Evolutionary conservation across 1,140 invertebrate species (phyloP), one percentile per base, ranked within the genome.

Genomic region (Caenorhabditis brenneri): DNA sequence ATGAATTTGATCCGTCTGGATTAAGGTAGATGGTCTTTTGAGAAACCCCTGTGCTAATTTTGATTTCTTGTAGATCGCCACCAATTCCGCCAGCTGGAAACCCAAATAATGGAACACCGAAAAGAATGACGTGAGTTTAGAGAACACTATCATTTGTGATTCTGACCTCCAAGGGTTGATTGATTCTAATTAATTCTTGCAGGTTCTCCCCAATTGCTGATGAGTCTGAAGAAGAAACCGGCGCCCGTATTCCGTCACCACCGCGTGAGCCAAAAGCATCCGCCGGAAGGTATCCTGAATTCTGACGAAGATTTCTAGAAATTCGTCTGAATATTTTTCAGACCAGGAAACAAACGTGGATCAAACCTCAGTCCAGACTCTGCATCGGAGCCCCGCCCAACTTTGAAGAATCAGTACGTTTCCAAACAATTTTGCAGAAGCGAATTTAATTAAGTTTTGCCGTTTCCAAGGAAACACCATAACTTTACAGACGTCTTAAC

Each of bases 201-300:
- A 82, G 81, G 9, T 82, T 82, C 36, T 82, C 81, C n/a, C 81
- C 81, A 49, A 82, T 82, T 51, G 55, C 81, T 51, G 58, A 82
- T 33, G 81, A 65, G 36, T 82, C 81, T 31, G 58, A 82, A n/a
- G 81, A 58, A n/a, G 80, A 74, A 24, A 74, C 6, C 36, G 65
- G 65, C 19, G 65, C 65, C 19, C 65, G 65, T 2, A 74, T 74
- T 74, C 65, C 65, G 36, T 74, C 65, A 42, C 65, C 65, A 42
- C 65, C 65, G n/a, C 33, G 33, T 74, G 65, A 39, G 36, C 65
- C 36, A 42, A 74, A n/a, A 46, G 65, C 65, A 24, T 74, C 65
- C 10, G 36, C 22, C 0, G 65, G 65, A 74, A 74, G 65, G 65
- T 74, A 74, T 74, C 46, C 19, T 1, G 19, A 39, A 74, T 74